Percentiles rank a stretch among this genome's conserved stretches.
These are phyloP conservation scores for Acrobasis consociella DNA, from an alignment of 2,888 invertebrate genomes.

Conservation along the genomic window DNA sequence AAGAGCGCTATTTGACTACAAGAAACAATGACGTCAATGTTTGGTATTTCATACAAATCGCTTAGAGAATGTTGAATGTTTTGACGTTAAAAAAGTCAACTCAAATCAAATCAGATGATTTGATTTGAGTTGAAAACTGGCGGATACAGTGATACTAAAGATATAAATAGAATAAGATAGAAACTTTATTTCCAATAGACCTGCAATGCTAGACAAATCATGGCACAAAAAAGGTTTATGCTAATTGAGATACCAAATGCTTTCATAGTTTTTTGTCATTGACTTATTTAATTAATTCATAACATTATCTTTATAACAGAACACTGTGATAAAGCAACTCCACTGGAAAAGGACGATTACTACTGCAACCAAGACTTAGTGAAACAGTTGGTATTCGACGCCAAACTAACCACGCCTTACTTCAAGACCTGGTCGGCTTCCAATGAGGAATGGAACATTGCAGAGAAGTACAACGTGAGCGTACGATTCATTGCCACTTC, in stretches of 20 bases:
- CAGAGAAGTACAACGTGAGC: conserved; percentile 87
- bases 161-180: no score
- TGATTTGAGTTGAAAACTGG: no score
- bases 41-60: no score
- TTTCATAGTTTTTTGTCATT: background rate
- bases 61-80: no score
- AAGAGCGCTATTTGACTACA: no score
- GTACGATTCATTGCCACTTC: conserved; percentile 93
- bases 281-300: no score
- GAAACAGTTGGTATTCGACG: conserved; percentile 93
- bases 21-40: no score
- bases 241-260: conserved; percentile 2
- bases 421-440: conserved; percentile 81
- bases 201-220: no score
- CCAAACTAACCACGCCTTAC: conserved; percentile 86
- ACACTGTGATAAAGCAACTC: conserved; percentile 84
- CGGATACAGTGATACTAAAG: no score
- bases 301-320: conserved; percentile 64
- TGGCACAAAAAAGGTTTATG: background rate
- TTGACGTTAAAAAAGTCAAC: no score
- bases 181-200: no score
- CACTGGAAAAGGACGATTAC: conserved; percentile 86
- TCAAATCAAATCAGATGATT: no score
- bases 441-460: conserved; percentile 77
- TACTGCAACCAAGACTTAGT: conserved; percentile 93